Conservation (phyloP, 1,140 invertebrate genomes). For the Radopholus similis region DNA sequence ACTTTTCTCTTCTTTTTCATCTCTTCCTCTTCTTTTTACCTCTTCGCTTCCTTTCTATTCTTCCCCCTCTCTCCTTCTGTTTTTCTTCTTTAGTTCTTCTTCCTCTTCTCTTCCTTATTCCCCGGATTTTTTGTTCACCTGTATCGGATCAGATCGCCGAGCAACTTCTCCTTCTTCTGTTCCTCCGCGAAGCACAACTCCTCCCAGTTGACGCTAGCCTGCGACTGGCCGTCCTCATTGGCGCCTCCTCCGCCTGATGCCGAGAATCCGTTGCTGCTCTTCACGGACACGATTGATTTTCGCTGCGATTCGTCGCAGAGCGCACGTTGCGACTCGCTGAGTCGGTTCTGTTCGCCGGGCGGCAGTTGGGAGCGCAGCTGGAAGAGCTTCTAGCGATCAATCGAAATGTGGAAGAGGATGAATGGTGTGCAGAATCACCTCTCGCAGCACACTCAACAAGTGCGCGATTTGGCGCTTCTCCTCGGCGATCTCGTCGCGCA, state of each 20-base stretch:
- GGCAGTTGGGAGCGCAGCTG: conserved; percentile 9
- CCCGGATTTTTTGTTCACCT: no score
- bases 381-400: background rate
- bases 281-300: background rate
- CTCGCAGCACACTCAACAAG: conserved; percentile 18
- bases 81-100: no score
- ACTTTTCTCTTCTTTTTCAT: no score
- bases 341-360: background rate
- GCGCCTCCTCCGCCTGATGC: background rate
- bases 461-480: conserved; percentile 38
- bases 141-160: conserved; percentile 29
- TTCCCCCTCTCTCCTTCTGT: no score
- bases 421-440: no score
- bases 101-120: no score
- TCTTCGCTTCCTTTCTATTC: no score
- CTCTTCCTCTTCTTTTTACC: no score
- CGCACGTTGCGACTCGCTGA: background rate
- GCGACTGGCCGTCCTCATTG: background rate
- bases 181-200: conserved; percentile 18
- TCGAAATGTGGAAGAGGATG: background rate
- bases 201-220: background rate
- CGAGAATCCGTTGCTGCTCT: background rate
- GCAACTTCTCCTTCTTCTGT: conserved; percentile 5
- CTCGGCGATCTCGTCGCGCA: conserved; percentile 39
- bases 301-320: conserved; percentile 5